A percentile compares a stretch with the other conserved stretches of the same genome.
These are phyloP conservation scores for Carabus problematicus DNA, from an alignment of 2,888 invertebrate species.

Conservation along the genomic window DNA sequence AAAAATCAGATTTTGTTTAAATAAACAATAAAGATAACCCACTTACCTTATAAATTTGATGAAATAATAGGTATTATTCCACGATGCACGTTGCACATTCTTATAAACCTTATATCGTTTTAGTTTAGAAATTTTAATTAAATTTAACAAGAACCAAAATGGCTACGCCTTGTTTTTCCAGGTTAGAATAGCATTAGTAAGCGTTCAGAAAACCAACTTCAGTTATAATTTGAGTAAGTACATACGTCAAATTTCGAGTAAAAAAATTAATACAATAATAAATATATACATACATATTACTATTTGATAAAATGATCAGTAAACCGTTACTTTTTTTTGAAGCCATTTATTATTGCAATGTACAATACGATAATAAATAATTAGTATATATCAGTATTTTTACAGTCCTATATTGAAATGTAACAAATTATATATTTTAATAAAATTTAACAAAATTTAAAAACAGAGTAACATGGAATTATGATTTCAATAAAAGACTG, in stretches of 20 bases:
- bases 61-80: conserved; percentile 3
- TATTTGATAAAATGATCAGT: no score
- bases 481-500: conserved; percentile 37
- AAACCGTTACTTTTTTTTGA: not conserved
- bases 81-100: conserved; percentile 9
- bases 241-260: no score
- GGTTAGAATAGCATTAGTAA: conserved; percentile 25
- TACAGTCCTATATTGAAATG: conserved; percentile 39
- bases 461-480: conserved; percentile 29
- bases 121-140: conserved; percentile 24
- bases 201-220: conserved; percentile 24
- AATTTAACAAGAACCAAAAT: conserved; percentile 33
- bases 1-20: no score
- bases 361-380: conserved; percentile 28
- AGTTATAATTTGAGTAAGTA: no score
- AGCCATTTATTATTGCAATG: conserved; percentile 35
- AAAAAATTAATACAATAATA: no score
- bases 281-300: no score
- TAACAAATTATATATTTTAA: conserved; percentile 22
- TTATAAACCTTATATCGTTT: conserved; percentile 5
- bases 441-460: conserved; percentile 20
- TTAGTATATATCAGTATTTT: conserved; percentile 5
- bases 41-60: conserved; percentile 8
- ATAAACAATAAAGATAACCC: no score
- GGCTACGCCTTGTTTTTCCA: conserved; percentile 32